Conservation (phyloP, 1,140 invertebrate genomes). For the Drosophila littoralis region DNA sequence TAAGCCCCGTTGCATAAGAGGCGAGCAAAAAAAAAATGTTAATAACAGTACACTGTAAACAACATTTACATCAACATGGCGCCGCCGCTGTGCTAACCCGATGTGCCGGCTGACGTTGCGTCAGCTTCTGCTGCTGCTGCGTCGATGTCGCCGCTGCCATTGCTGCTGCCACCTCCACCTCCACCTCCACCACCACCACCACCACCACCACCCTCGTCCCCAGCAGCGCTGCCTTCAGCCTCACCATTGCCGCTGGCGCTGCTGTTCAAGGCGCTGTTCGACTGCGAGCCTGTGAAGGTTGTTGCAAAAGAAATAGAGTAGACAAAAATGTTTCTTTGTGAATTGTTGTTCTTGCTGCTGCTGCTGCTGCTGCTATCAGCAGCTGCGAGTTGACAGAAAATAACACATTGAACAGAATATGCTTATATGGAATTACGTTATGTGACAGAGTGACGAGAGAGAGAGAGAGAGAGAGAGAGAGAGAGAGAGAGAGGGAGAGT, state of each 20-base stretch:
- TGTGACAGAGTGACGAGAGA: background rate
- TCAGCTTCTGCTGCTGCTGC: conserved; percentile 51
- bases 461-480: conserved; percentile 23
- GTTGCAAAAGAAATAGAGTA: conserved; percentile 18
- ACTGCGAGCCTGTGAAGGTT: conserved; percentile 64
- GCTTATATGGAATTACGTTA: background rate
- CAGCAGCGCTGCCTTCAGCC: conserved; percentile 26
- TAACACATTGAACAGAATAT: conserved; percentile 1
- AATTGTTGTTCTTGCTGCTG: conserved; percentile 18
- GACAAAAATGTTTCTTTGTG: conserved; percentile 14
- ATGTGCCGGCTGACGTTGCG: conserved; percentile 29
- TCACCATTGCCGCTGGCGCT: conserved; percentile 40
- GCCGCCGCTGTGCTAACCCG: conserved; percentile 53
- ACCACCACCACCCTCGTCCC: conserved; percentile 6
- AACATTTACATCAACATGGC: conserved; percentile 68
- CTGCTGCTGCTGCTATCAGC: conserved; percentile 1
- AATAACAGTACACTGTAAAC: conserved; percentile 56
- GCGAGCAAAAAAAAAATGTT: conserved; percentile 54
- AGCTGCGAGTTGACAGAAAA: conserved; percentile 1
- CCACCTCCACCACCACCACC: no score
- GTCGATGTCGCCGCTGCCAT: conserved; percentile 31
- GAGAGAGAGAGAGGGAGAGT: conserved; percentile 21
- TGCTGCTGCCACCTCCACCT: conserved; percentile 8
- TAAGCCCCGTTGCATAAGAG: conserved; percentile 24
- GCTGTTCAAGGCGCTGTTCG: conserved; percentile 70